Percentiles rank a stretch among this genome's conserved stretches.
These are phyloP conservation scores for Spilogale gracilis DNA, from an alignment of 2,113 vertebrate genomes.

Conservation along the genomic window DNA sequence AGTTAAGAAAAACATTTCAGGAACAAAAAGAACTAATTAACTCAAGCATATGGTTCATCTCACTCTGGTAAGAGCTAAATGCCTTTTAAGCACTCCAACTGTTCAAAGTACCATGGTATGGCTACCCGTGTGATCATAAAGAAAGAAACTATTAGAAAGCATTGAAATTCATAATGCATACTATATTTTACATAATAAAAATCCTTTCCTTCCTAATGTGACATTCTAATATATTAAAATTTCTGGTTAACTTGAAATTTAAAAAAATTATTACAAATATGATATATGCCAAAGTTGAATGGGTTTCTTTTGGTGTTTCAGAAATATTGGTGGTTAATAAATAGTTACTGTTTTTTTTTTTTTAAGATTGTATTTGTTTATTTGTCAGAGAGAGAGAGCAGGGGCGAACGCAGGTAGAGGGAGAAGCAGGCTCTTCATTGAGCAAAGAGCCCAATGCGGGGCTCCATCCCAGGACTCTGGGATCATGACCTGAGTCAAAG, in stretches of 20 bases:
- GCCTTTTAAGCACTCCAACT: constrained; percentile 49
- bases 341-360: not conserved
- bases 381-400: not conserved
- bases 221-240: not conserved
- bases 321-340: not conserved
- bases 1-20: constrained; percentile 70
- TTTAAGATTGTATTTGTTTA: not conserved
- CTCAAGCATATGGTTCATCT: constrained; percentile 75
- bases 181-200: constrained; percentile 45
- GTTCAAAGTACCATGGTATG: not conserved
- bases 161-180: constrained; percentile 35
- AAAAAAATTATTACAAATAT: not conserved
- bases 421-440: not conserved
- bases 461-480: not conserved
- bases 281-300: not conserved
- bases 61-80: constrained; percentile 71
- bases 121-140: constrained; percentile 51
- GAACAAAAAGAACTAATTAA: constrained; percentile 76
- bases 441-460: not conserved
- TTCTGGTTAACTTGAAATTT: constrained; percentile 50
- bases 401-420: not conserved
- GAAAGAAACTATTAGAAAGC: not conserved
- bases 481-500: not conserved
- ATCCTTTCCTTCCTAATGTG: not conserved
- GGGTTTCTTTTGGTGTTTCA: not conserved